Evolutionary conservation across 1,140 invertebrate genomes (phyloP), one percentile per base, ranked within the genome.

Genomic region (Hylaeus anthracinus): DNA sequence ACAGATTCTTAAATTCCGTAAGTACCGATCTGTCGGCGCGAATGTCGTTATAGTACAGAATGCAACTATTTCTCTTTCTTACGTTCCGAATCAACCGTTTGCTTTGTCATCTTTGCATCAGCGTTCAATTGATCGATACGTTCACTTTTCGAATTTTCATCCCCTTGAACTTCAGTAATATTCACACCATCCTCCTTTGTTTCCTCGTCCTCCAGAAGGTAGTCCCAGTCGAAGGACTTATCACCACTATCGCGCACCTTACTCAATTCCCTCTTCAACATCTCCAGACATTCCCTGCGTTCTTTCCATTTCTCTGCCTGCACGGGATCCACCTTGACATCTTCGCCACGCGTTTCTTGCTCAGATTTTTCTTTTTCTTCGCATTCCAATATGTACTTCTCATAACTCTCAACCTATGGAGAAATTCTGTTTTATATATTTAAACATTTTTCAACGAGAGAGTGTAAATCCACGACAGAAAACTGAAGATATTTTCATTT

Each of bases 251-350:
- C 89, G 0, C 83, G 85, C 43, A 93, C 89, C 70, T 89, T 89
- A 39, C 88, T 87, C n/a, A 93, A 82, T 85, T 93, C 93, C 37
- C 82, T 88, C 65, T 93, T 93, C 64, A 93, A 67, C 92, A 93
- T 93, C 4, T 91, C 90, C 63, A 93, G 55, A 55, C 92, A 93
- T 64, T 93, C 92, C 41, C 88, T 81, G 66, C 92, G 88, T 60
- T 93, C 92, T 65, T 93, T 92, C 89, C 91, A 93, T 70, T 91
- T 92, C 5, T 91, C 83, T 60, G 70, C n/a, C 45, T 82, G 51
- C 4, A 67, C 71, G 2, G 64, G 58, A 37, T 56, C 66, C n/a
- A 58, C 48, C 9, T 82, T 77, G 10, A 39, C 74, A 14, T 82
- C 78, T 2, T 78, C 78, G 4, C 72, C 71, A 0, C 79, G 60